These are phyloP conservation scores for Hymenopus coronatus DNA, from an alignment of 2,888 invertebrate species.

Conservation along the genomic window DNA sequence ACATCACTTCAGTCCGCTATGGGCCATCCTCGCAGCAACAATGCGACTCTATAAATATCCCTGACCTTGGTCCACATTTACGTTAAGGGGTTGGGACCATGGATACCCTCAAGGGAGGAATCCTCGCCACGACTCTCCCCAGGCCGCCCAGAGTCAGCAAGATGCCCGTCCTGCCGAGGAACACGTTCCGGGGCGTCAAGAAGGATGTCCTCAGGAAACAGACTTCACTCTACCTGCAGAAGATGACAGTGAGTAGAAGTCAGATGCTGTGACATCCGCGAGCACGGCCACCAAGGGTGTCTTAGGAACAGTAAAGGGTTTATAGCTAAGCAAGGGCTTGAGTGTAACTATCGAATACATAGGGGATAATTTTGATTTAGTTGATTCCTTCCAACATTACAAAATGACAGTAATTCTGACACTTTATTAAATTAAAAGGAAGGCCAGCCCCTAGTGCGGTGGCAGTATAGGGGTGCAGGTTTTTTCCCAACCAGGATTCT, in stretches of 20 bases:
- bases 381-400: too few relatives aligned
- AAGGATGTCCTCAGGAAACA: slow-evolving; percentile 71
- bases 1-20: background rate
- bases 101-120: background rate
- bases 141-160: background rate
- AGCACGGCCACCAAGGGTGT: too few relatives aligned
- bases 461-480: too few relatives aligned
- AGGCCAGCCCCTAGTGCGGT: too few relatives aligned
- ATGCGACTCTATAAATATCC: background rate
- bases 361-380: too few relatives aligned
- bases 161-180: background rate
- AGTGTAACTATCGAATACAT: too few relatives aligned
- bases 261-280: too few relatives aligned
- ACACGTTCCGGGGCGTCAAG: slow-evolving; percentile 71
- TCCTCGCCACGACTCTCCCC: background rate
- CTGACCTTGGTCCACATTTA: background rate
- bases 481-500: too few relatives aligned
- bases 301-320: too few relatives aligned
- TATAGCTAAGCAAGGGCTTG: too few relatives aligned
- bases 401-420: too few relatives aligned
- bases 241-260: slow-evolving; percentile 72
- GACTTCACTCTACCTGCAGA: slow-evolving; percentile 69
- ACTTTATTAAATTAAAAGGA: too few relatives aligned
- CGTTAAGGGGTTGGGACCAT: background rate
- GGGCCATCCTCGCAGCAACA: background rate